Evolutionary conservation across 2,888 invertebrate genomes (phyloP).

Genomic region (Macrosiphum euphorbiae): DNA sequence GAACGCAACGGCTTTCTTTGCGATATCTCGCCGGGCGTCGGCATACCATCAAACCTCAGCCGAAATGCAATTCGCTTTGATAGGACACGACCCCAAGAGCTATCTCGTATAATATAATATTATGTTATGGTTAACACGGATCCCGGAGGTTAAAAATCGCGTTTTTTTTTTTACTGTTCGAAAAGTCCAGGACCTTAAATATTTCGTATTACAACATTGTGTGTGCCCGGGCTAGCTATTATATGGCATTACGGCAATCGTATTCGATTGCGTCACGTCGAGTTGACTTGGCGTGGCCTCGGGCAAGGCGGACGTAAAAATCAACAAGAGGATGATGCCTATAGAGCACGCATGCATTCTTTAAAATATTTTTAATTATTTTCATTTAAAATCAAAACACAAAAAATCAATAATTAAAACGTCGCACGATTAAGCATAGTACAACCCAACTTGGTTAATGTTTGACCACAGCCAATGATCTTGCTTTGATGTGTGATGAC

Average conservation of each 20-base stretch:
- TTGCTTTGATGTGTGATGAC: not conserved
- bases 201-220: not conserved
- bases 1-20: slow-evolving; percentile 2
- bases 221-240: not conserved
- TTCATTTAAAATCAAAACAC: not conserved
- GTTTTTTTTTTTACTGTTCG: not conserved
- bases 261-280: not conserved
- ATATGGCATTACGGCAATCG: not conserved
- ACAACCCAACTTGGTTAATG: not conserved
- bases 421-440: not conserved
- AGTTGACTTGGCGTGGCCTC: not conserved
- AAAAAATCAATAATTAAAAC: not conserved
- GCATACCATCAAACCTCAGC: not conserved
- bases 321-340: not conserved
- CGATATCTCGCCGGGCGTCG: not conserved
- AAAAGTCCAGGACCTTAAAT: not conserved
- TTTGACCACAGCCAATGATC: not conserved
- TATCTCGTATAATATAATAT: not conserved
- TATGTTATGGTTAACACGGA: not conserved
- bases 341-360: not conserved
- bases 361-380: not conserved
- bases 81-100: not conserved
- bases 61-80: not conserved
- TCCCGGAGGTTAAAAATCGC: not conserved
- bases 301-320: not conserved